Conservation (phyloP, 2,888 invertebrate genomes). For the Rhorus exstirpatorius region DNA sequence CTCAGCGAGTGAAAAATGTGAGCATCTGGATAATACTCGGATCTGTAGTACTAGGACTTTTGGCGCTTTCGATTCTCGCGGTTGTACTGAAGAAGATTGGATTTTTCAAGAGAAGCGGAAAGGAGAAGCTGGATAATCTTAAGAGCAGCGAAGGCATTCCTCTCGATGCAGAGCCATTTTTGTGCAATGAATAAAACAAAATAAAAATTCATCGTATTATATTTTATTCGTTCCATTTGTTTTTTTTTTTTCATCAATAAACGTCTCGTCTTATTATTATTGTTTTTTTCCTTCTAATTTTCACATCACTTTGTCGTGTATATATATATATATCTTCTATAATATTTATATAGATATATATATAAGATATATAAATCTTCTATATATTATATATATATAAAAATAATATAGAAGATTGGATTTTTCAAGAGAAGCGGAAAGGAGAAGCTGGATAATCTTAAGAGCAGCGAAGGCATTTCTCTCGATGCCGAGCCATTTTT, state of each 20-base stretch:
- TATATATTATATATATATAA: too few species aligned
- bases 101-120: constrained; percentile 73
- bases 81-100: constrained; percentile 67
- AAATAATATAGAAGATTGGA: constrained; percentile 56
- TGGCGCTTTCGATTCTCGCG: constrained; percentile 70
- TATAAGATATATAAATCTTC: too few species aligned
- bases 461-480: constrained; percentile 40
- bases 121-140: constrained; percentile 65
- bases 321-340: neutral
- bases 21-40: constrained; percentile 76
- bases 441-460: constrained; percentile 65
- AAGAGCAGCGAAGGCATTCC: constrained; percentile 58
- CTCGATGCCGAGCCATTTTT: neutral
- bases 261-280: neutral
- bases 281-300: constrained; percentile 2
- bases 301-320: constrained; percentile 10
- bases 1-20: constrained; percentile 61
- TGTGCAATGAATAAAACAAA: constrained; percentile 29
- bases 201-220: neutral
- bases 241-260: constrained; percentile 12
- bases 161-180: constrained; percentile 15
- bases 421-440: constrained; percentile 74
- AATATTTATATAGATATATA: neutral
- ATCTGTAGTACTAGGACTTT: constrained; percentile 75
- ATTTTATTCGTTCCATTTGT: constrained; percentile 16